These are phyloP conservation scores for Apamea sordens DNA, from an alignment of 2,888 invertebrate species.

Conservation along the genomic window DNA sequence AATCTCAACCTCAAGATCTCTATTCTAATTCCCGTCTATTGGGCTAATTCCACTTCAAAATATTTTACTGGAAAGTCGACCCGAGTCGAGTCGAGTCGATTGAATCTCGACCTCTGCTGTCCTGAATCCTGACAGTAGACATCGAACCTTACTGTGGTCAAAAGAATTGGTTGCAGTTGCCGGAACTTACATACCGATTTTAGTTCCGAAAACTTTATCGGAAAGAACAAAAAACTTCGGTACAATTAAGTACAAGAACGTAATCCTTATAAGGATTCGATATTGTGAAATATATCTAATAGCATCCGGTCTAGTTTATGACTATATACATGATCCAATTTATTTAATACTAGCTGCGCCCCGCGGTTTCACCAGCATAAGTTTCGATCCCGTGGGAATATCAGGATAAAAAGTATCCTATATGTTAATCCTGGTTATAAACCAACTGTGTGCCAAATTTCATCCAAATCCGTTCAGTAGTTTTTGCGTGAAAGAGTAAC, in stretches of 20 bases:
- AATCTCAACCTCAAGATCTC: background rate
- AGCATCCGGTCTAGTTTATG: constrained; percentile 34
- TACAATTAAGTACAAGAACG: constrained; percentile 13
- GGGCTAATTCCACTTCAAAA: background rate
- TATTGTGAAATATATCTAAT: constrained; percentile 24
- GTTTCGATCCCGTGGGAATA: too few species aligned
- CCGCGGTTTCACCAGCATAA: too few species aligned
- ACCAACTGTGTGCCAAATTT: too few species aligned
- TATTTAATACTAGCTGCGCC: too few species aligned
- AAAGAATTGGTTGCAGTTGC: background rate
- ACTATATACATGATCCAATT: constrained; percentile 18
- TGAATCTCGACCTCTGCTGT: too few species aligned
- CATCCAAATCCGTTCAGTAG: too few species aligned
- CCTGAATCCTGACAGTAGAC: background rate
- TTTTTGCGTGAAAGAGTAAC: too few species aligned
- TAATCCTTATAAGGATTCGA: constrained; percentile 5
- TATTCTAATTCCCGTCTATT: background rate
- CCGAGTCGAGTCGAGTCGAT: too few species aligned
- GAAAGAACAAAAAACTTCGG: background rate
- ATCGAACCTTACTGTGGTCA: background rate
- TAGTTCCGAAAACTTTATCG: background rate
- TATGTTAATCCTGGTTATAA: too few species aligned
- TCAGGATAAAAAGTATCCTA: too few species aligned
- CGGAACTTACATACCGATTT: constrained; percentile 9
- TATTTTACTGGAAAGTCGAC: background rate